phyloP scores from a whole-genome alignment of 1,140 invertebrate genomes.

The Drosophila paulistorum region DNA sequence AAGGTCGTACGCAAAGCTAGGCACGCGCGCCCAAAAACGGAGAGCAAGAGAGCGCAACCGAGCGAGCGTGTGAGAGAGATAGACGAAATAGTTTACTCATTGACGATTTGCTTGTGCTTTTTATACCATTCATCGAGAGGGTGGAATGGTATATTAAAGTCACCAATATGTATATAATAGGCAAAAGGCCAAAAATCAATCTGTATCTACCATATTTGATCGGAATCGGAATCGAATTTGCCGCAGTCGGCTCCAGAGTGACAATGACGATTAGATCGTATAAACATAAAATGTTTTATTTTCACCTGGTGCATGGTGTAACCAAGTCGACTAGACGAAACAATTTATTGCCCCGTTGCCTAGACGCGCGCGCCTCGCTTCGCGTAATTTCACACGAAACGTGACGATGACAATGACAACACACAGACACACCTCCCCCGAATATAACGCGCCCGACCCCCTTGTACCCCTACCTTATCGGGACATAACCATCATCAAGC shows the following conservation, averaged over 20 bases:
- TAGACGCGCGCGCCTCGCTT: constrained; percentile 61
- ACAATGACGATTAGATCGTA: too few species aligned
- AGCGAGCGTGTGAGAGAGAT: constrained; percentile 10
- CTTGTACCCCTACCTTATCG: neutral
- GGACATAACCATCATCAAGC: neutral
- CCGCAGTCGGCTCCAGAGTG: too few species aligned
- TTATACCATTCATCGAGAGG: neutral
- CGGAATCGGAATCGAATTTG: too few species aligned
- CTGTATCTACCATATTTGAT: too few species aligned
- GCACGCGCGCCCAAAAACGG: constrained; percentile 59
- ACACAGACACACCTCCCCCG: constrained; percentile 17
- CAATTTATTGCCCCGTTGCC: constrained; percentile 14
- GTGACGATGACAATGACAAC: constrained; percentile 64
- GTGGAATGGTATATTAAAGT: too few species aligned
- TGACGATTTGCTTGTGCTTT: constrained; percentile 31
- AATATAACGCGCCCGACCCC: neutral
- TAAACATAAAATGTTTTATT: too few species aligned
- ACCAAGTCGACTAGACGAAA: too few species aligned
- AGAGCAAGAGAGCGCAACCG: constrained; percentile 21
- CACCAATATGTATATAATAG: too few species aligned
- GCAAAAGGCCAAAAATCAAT: too few species aligned
- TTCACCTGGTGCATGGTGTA: too few species aligned
- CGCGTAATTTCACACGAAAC: constrained; percentile 78
- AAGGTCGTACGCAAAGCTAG: constrained; percentile 39
- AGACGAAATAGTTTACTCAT: constrained; percentile 48